Evolutionary conservation across 2,888 invertebrate genomes (phyloP), one percentile per base, ranked within the genome.

Genomic region (Rhingia rostrata): DNA sequence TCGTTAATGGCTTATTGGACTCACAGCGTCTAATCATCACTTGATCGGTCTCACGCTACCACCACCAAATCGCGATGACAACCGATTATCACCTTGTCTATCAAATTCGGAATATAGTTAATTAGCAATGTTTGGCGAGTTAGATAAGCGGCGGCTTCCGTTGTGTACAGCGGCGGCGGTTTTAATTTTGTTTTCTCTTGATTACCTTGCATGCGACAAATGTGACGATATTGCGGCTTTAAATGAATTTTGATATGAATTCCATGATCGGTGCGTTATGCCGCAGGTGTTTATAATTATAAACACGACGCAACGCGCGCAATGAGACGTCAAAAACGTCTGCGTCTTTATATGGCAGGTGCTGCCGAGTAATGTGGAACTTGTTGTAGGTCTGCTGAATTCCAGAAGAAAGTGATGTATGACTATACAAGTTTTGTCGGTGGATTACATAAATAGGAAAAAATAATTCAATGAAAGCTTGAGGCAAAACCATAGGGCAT

Each of bases 261-360:
- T 51, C 9, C 72, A 35, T 12, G 37, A 45, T 30, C 72, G 41
- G 14, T 6, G n/a, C 33, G 49, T 6, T 56, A 32, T 22, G 10
- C 51, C 33, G n/a, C 72, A 72, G 72, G 60, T 72, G 61, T 43
- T 61, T 72, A 32, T 43, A 6, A 72, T 60, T 61, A 43, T 12
- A 35, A 35, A 51, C 12, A 61, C 47, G 22, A 60, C 5, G 60
- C 54, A 33, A 37, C 12, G 45, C 61, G 12, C 53, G 53, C 45
- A 54, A 30, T 61, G 9, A 63, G 43, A 53, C 53, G 30, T 53
- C 72, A 45, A 7, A 70, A 43, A 54, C 22, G 41, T 41, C 0
- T 10, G 49, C 9, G 22, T 49, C 12, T 47, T 37, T 47, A 58
- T 14, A 14, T 60, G 39, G 41, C 32, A 35, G 30, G 33, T 12